Base-by-base conservation (phyloP, 2,113 vertebrate species). In the Ginglymostoma cirratum region DNA sequence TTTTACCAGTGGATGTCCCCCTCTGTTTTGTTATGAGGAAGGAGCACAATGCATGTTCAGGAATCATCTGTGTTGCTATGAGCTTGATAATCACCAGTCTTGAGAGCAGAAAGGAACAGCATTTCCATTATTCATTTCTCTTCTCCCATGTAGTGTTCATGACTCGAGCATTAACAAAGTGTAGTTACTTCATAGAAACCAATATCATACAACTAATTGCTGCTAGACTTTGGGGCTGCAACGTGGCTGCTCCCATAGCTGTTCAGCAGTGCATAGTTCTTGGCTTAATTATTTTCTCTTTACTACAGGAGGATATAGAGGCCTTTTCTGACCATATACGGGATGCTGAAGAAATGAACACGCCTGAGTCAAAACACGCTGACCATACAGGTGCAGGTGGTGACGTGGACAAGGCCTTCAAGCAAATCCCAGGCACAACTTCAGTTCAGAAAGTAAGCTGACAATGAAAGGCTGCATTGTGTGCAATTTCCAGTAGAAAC, bases 241-340 rank as follows among this genome's bases (percentile, higher is more conserved):
- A 27, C 5, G 21, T 45, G 14, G 15, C 38, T 27, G 27, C 27
- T 72, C 4, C 24, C 70, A 4, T 72, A 72, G 6, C 42, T 86
- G 83, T 45, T 93, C 38, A 48, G 6, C 15, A 17, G 94, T 45
- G 69, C 23, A 76, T 15, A 38, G 69, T 95, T 34, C 45, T 72
- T 34, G 48, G 94, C 94, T 95, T 7, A 24, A 52, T 48, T 95
- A 67, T 52, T 66, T 93, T 93, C n/a, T 19, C 69, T 95, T 95
- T 34, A 76, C 38, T 17, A 15, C 27, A 95, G 69, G 94, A 95
- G 94, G 94, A 95, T 76, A 95, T 95, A 48, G 94, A 95, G 72
- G 69, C 94, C 34, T 34, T 52, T 95, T 67, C 48, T 95, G 94
- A 95, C 27, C 94, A 76, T 27, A 45, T 72, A 52, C 94, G 72